Conservation (phyloP, 64 coral and sea anemone genomes). For the Pachyseris speciosa region DNA sequence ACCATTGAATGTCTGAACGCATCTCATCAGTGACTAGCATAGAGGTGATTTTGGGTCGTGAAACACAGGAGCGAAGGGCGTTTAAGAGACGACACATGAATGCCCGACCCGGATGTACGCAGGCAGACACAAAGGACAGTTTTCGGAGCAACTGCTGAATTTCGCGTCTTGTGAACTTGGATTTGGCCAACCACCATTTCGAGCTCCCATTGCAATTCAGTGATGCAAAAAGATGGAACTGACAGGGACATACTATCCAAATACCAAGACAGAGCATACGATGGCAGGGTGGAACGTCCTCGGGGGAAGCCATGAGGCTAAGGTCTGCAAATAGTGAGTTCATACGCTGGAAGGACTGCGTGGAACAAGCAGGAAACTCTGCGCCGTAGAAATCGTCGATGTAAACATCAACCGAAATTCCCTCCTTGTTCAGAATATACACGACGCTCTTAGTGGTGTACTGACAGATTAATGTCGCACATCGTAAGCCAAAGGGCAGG, state of each 20-base stretch:
- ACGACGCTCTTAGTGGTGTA: slow-evolving; percentile 46
- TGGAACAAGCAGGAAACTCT: slow-evolving; percentile 3
- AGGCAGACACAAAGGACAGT: slow-evolving; percentile 51
- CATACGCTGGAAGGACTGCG: slow-evolving; percentile 11
- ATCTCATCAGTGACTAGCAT: not conserved
- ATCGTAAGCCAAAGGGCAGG: slow-evolving; percentile 61
- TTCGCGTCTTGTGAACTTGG: not conserved
- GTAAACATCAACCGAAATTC: slow-evolving; percentile 36
- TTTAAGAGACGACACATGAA: slow-evolving; percentile 55
- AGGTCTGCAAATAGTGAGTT: slow-evolving; percentile 44
- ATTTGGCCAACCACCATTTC: not conserved
- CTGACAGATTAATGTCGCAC: slow-evolving; percentile 59
- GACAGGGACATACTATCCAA: slow-evolving; percentile 45
- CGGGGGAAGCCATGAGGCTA: slow-evolving; percentile 17
- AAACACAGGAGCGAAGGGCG: not conserved
- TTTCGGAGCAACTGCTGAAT: slow-evolving; percentile 34
- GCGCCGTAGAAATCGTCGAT: slow-evolving; percentile 67
- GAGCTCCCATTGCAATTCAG: slow-evolving; percentile 34
- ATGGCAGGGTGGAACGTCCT: slow-evolving; percentile 21
- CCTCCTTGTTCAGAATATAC: slow-evolving; percentile 33
- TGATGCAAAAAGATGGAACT: slow-evolving; percentile 22
- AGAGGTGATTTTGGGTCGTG: not conserved
- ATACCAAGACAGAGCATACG: slow-evolving; percentile 62
- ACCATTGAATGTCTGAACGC: slow-evolving; percentile 46
- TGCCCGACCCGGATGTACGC: slow-evolving; percentile 52